Conservation (phyloP, 2,888 invertebrate species). For the Tipula helvola region DNA sequence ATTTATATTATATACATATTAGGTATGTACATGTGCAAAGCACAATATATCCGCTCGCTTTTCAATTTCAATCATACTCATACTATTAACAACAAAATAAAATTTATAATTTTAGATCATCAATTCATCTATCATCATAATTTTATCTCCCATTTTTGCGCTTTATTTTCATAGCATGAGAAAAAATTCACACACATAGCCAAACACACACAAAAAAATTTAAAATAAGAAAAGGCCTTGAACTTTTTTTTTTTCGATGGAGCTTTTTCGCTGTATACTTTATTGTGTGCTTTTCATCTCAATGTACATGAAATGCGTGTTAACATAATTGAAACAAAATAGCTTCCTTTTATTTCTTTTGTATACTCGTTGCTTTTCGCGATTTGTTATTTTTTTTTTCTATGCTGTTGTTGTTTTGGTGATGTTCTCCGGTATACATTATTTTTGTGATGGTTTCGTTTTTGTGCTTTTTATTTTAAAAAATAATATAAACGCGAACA, state of each 20-base stretch:
- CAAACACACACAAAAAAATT: neutral
- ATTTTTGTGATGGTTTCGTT: neutral
- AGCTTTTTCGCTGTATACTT: neutral
- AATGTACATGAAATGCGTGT: neutral
- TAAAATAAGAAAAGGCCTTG: neutral
- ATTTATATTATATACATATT: neutral
- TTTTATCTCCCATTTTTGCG: neutral
- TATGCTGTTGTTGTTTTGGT: neutral
- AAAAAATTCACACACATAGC: neutral
- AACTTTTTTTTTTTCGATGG: neutral
- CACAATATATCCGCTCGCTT: neutral
- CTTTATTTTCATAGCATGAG: neutral
- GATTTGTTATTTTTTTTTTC: neutral
- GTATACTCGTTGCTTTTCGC: neutral
- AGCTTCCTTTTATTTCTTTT: neutral
- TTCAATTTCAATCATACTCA: neutral
- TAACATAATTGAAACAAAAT: constrained; percentile 4
- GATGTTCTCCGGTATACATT: neutral
- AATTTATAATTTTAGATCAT: neutral
- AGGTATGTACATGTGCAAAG: neutral
- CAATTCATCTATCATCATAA: neutral
- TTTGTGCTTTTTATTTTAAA: neutral
- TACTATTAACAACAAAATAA: neutral
- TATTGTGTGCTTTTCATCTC: neutral
- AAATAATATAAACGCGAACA: no score